These are phyloP conservation scores for Halictus quadricinctus DNA, from an alignment of 2,888 invertebrate species.

Conservation along the genomic window DNA sequence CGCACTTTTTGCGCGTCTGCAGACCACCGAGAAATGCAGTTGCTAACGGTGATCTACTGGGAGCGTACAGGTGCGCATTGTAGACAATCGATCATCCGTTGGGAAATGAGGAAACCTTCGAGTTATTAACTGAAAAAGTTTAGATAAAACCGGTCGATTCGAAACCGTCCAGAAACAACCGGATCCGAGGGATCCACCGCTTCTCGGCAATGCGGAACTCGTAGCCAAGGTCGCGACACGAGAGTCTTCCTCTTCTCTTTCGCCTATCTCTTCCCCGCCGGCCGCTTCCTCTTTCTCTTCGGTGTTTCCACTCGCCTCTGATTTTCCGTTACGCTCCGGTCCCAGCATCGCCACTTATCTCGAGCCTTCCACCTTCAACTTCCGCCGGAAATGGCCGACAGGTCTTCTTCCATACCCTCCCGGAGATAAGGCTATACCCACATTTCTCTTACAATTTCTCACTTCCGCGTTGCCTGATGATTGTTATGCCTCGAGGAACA, in stretches of 20 bases:
- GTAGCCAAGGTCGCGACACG: slow-evolving; percentile 66
- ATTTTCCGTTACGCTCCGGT: slow-evolving; percentile 53
- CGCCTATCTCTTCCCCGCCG: slow-evolving; percentile 23
- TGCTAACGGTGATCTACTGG: not conserved
- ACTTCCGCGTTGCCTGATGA: not conserved
- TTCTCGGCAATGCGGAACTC: slow-evolving; percentile 76
- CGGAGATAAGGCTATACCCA: slow-evolving; percentile 15
- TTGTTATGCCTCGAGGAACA: not conserved
- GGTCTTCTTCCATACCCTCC: slow-evolving; percentile 32
- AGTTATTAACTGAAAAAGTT: not conserved
- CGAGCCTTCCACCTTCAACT: slow-evolving; percentile 42
- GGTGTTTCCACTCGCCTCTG: slow-evolving; percentile 22
- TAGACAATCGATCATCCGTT: not conserved
- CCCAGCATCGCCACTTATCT: slow-evolving; percentile 56
- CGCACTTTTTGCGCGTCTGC: not conserved
- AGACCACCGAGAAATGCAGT: not conserved
- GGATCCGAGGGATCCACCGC: slow-evolving; percentile 58
- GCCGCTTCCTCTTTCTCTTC: not conserved
- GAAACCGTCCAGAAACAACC: slow-evolving; percentile 23
- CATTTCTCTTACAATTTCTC: not conserved
- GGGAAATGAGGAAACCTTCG: not conserved
- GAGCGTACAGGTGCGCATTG: not conserved
- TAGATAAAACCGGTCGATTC: slow-evolving; percentile 10
- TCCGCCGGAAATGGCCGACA: slow-evolving; percentile 61
- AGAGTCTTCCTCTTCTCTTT: slow-evolving; percentile 51